Evolutionary conservation across 1,140 invertebrate genomes (phyloP), one percentile per base, ranked within the genome.

Genomic region (Ephestia elutella): DNA sequence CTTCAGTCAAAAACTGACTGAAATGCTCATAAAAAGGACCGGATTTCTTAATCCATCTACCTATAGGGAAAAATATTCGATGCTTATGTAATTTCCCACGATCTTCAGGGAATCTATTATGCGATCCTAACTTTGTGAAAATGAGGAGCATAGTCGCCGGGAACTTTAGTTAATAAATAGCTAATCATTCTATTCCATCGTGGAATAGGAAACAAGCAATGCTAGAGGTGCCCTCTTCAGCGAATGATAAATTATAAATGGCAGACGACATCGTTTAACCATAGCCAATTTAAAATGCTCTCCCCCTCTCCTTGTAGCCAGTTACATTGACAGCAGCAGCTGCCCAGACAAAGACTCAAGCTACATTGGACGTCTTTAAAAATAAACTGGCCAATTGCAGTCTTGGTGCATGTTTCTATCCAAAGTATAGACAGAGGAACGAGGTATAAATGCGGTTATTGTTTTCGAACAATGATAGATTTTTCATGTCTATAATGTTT

Each of bases 311-410:
- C 56, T 62, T 64, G 50, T 62, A 59, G 50, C 60, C 63, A 62
- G 63, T 73, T 68, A 48, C 44, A 63, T 60, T 63, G 48, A 59
- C 57, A 59, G 49, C 30, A 49, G 7, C 54, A 65, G 53, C 56
- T 56, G 59, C 49, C 56, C 20, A 53, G 20, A 25, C 21, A 25
- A 54, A 49, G 65, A 57, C 59, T 57, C 57, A 49, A 49, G 30
- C 50, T 60, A 66, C 13, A 59, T 55, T 75, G 70, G 76, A 63
- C 61, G 62, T 67, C 65, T 77, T 76, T 80, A 83, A 76, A 86
- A 85, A 83, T 82, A 87, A 81, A 83, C 74, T 68, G 78, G 67
- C 68, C 78, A 78, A 87, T 77, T 82, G 79, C 70, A 71, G 57
- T 54, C 60, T 62, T 77, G 61, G 71, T 75, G 76, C 70, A 73